Percentiles rank a stretch among this genome's conserved stretches.
Conservation (phyloP, 2,113 vertebrate genomes). For the Columba janthina region DNA sequence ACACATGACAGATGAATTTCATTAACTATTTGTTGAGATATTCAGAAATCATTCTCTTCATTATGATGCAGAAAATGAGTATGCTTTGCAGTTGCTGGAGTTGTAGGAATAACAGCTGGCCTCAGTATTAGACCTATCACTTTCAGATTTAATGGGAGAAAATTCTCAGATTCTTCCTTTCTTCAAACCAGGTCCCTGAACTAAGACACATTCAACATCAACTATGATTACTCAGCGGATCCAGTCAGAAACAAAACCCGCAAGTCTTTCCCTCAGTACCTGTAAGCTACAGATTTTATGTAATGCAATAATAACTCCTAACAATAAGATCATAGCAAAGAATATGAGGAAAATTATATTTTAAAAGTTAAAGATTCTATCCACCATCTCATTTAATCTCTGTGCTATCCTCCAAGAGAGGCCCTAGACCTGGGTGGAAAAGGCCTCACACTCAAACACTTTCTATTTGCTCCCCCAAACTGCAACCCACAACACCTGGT, state of each 20-base stretch:
- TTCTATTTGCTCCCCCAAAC: background rate
- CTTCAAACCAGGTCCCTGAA: background rate
- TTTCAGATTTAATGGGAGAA: background rate
- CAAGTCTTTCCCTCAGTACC: background rate
- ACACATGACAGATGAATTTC: background rate
- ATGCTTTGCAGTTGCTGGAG: background rate
- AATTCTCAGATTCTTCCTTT: background rate
- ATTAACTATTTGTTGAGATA: background rate
- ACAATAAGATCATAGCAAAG: background rate
- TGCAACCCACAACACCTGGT: background rate
- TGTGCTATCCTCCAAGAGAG: background rate
- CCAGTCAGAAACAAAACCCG: background rate
- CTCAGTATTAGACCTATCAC: background rate
- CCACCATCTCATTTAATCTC: background rate
- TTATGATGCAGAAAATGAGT: background rate
- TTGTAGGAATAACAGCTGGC: background rate
- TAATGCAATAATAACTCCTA: background rate
- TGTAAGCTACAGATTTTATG: background rate
- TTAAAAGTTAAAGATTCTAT: background rate
- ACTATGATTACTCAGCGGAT: background rate
- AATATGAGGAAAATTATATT: background rate
- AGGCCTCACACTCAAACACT: background rate
- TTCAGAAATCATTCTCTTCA: background rate
- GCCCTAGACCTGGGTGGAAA: background rate
- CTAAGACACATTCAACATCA: background rate